A percentile compares a stretch with the other conserved stretches of the same genome.
Conservation (phyloP, 2,888 invertebrate species). For the Coelinius sp. region DNA sequence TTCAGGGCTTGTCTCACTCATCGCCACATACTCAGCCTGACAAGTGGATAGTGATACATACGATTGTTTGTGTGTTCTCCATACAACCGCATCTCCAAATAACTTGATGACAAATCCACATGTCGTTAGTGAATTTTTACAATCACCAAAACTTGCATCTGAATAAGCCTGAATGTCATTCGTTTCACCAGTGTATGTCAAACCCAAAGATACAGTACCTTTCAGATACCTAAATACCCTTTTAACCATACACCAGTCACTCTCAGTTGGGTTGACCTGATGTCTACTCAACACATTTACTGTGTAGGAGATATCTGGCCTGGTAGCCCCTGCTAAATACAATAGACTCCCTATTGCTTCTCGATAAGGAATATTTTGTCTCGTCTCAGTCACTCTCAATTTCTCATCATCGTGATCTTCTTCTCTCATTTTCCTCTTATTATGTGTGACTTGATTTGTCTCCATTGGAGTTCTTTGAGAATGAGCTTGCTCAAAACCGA, state of each 20-base stretch:
- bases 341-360: slow-evolving; percentile 38
- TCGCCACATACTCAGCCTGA: slow-evolving; percentile 31
- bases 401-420: background rate
- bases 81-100: slow-evolving; percentile 36
- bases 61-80: slow-evolving; percentile 38
- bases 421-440: background rate
- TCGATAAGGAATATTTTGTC: slow-evolving; percentile 25
- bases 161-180: slow-evolving; percentile 22
- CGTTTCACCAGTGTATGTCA: slow-evolving; percentile 9
- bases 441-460: slow-evolving; percentile 2
- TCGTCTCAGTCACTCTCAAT: slow-evolving; percentile 22
- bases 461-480: slow-evolving; percentile 7
- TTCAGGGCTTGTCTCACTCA: slow-evolving; percentile 37
- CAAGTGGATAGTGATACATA: slow-evolving; percentile 37
- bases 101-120: slow-evolving; percentile 35
- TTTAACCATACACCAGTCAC: slow-evolving; percentile 37
- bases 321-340: slow-evolving; percentile 32
- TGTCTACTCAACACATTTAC: slow-evolving; percentile 20
- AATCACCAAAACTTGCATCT: slow-evolving; percentile 36
- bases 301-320: slow-evolving; percentile 37
- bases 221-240: slow-evolving; percentile 38
- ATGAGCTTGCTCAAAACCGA: slow-evolving; percentile 41
- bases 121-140: slow-evolving; percentile 33
- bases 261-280: background rate
- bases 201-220: slow-evolving; percentile 21